Percentiles rank a stretch among this genome's conserved stretches.
phyloP scores from a whole-genome alignment of 2,113 vertebrate species.

The Pao palembangensis region DNA sequence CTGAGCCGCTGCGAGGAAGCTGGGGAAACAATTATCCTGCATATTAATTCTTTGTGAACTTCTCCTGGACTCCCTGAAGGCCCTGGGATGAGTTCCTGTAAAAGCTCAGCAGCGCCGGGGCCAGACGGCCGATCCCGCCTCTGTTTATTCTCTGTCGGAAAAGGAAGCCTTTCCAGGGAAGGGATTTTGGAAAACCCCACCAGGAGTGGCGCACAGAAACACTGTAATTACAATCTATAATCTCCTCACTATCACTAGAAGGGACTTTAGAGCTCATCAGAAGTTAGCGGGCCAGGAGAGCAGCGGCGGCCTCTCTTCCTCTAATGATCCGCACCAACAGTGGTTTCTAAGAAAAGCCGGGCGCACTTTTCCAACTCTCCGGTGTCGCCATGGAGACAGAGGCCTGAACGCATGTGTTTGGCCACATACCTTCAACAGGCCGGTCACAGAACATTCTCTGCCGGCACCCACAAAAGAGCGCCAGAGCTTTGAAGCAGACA shows the following conservation, averaged over 20 bases:
- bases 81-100: constrained; percentile 1
- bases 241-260: too few relatives aligned
- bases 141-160: constrained; percentile 10
- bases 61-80: constrained; percentile 25
- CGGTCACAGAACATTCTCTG: constrained; percentile 21
- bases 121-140: not conserved
- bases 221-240: too few relatives aligned
- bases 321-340: constrained; percentile 7
- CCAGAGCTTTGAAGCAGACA: constrained; percentile 14
- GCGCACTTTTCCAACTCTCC: constrained; percentile 8
- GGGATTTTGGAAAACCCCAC: not conserved
- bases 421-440: constrained; percentile 39
- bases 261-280: not conserved
- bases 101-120: constrained; percentile 5
- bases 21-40: constrained; percentile 17
- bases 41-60: constrained; percentile 18
- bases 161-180: not conserved
- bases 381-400: constrained; percentile 36
- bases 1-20: constrained; percentile 22
- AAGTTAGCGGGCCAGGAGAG: too few relatives aligned
- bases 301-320: not conserved
- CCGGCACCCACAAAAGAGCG: not conserved
- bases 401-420: constrained; percentile 14
- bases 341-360: constrained; percentile 30
- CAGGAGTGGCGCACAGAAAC: too few relatives aligned